Evolutionary conservation across 2,797 vertebrate genomes (phyloP), one percentile per base, ranked within the genome.

Genomic region (Cynopterus sphinx): DNA sequence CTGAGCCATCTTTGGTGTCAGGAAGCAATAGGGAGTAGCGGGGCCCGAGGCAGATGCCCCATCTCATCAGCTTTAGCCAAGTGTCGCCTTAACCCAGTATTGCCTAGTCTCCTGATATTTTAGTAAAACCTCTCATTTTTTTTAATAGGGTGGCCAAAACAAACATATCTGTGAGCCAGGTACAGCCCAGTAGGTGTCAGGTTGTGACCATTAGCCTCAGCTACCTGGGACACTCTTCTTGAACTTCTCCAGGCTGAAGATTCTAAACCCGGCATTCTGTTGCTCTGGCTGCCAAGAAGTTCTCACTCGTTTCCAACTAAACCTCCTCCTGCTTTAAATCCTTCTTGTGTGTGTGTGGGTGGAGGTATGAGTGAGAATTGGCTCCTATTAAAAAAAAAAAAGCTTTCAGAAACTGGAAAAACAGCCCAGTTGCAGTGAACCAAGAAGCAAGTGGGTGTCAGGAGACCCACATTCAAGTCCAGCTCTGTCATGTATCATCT

Each of bases 321-420:
- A 96, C 84, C 81, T 41, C 67, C 71, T 94, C n/a, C 43, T 53
- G 61, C 61, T 91, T 71, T 63, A 79, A 88, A 68, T 63, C 36
- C 36, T 63, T 94, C 96, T 90, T 63, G 63, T 87, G 55, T 90
- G 61, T 92, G 68, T 88, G 95, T 91, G 96, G 94, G 96, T 71
- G 74, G 88, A 92, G 82, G 82, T n/a, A 84, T 91, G 90, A 88
- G 63, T 63, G 86, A 91, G 86, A 90, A 75, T 2, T 93, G 51
- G 85, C 87, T 95, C 65, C 70, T 85, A 70, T 36, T 51, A 26
- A 21, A 78, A 84, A 51, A 26, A 13, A 59, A 31, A 61, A 70
- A 67, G 1, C 43, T 78, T 91, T 79, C 79, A 84, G 81, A 95
- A 97, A 96, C 71, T 91, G 89, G 91, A 92, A 90, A 92, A 90